phyloP scores from a whole-genome alignment of 1,140 invertebrate genomes.

The Macrosteles quadrilineatus region DNA sequence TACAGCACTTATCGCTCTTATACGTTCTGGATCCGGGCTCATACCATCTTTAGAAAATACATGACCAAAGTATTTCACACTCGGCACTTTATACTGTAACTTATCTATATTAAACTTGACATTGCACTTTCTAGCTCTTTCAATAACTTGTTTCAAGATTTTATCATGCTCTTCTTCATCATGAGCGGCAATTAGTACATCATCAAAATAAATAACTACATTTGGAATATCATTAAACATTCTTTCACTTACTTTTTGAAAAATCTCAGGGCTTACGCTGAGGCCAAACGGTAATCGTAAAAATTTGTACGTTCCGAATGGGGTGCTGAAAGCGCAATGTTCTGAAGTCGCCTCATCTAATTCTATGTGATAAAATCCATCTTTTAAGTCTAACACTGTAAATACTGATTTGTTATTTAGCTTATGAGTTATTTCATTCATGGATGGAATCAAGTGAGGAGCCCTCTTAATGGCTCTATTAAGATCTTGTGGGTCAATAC shows the following conservation, averaged over 20 bases:
- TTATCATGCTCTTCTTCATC: conserved; percentile 40
- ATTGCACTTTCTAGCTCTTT: conserved; percentile 41
- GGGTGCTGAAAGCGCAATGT: conserved; percentile 9
- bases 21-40: too few relatives aligned
- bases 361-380: conserved; percentile 18
- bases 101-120: conserved; percentile 47
- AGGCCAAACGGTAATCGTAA: conserved; percentile 42
- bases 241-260: conserved; percentile 40
- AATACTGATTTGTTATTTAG: conserved; percentile 15
- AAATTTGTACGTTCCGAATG: conserved; percentile 26
- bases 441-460: not conserved
- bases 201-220: conserved; percentile 46
- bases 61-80: conserved; percentile 36
- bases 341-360: not conserved
- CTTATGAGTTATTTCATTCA: conserved; percentile 6
- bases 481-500: too few relatives aligned
- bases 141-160: conserved; percentile 36
- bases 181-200: conserved; percentile 42
- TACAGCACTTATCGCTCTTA: too few relatives aligned
- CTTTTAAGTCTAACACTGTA: conserved; percentile 1
- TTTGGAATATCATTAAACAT: conserved; percentile 44
- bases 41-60: too few relatives aligned
- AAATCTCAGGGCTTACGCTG: conserved; percentile 41
- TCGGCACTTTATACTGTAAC: conserved; percentile 45
- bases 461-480: conserved; percentile 23